Conservation (phyloP, 2,113 vertebrate species). For the Plotosus lineatus region DNA sequence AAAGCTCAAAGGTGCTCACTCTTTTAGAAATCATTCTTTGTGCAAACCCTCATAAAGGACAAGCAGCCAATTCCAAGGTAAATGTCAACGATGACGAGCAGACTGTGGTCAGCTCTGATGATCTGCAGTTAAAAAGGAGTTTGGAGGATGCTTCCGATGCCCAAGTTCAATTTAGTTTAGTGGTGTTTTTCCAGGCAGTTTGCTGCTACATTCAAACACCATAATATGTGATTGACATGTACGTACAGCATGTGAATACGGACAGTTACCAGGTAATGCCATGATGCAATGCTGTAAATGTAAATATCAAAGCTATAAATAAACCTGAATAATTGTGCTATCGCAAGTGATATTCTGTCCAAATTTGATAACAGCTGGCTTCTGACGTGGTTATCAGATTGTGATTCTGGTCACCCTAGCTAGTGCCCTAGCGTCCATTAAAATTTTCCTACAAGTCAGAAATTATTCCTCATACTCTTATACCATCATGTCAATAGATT, state of each 20-base stretch:
- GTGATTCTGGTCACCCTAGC: not conserved
- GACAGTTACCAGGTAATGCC: not conserved
- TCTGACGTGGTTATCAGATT: not conserved
- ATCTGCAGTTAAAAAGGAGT: not conserved
- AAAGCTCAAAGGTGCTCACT: not conserved
- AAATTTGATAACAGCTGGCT: not conserved
- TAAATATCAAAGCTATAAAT: not conserved
- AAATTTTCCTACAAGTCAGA: not conserved
- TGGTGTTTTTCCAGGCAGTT: not conserved
- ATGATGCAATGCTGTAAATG: no score
- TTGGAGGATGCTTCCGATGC: no score
- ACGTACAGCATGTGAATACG: not conserved
- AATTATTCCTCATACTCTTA: not conserved
- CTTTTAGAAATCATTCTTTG: not conserved
- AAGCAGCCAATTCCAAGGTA: not conserved
- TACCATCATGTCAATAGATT: not conserved
- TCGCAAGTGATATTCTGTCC: not conserved
- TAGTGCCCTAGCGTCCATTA: not conserved
- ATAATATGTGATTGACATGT: not conserved
- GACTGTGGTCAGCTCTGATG: not conserved
- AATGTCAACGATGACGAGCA: not conserved
- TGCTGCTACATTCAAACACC: not conserved
- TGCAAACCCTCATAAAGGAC: not conserved
- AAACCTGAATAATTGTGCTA: not conserved
- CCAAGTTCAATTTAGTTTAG: not conserved